phyloP scores from a whole-genome alignment of 2,797 vertebrate genomes.

The Phaenicophaeus curvirostris region DNA sequence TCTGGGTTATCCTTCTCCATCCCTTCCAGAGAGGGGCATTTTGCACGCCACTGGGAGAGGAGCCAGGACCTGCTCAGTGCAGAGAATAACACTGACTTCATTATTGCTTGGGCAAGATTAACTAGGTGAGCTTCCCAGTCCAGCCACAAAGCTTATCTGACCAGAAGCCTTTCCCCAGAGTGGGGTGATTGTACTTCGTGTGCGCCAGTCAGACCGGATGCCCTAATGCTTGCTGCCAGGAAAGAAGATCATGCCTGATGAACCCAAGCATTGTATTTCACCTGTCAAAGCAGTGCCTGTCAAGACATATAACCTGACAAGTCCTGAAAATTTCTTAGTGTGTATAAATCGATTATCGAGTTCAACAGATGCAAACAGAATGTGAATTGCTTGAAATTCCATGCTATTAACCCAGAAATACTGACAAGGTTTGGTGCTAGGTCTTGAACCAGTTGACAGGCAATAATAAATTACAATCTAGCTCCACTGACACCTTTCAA shows the following conservation, averaged over 20 bases:
- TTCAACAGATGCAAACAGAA: not conserved
- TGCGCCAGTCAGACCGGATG: not conserved
- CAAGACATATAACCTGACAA: not conserved
- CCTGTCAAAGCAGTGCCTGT: not conserved
- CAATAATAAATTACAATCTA: not conserved
- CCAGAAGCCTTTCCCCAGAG: not conserved
- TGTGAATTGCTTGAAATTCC: not conserved
- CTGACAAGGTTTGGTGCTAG: not conserved
- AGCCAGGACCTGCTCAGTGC: not conserved
- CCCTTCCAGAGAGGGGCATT: not conserved
- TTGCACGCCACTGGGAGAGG: not conserved
- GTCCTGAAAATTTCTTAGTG: not conserved
- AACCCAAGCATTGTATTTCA: not conserved
- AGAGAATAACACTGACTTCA: fast-evolving
- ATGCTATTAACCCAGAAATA: not conserved
- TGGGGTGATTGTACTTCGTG: not conserved
- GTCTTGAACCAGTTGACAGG: not conserved
- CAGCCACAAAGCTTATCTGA: not conserved
- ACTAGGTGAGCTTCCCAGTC: not conserved
- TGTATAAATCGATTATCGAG: not conserved
- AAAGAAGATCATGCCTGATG: not conserved
- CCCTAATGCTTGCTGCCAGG: not conserved
- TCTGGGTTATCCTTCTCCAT: not conserved
- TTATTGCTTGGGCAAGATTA: not conserved
- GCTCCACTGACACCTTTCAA: not conserved